phyloP scores from a whole-genome alignment of 2,113 vertebrate species.

The Gymnorhina tibicen region DNA sequence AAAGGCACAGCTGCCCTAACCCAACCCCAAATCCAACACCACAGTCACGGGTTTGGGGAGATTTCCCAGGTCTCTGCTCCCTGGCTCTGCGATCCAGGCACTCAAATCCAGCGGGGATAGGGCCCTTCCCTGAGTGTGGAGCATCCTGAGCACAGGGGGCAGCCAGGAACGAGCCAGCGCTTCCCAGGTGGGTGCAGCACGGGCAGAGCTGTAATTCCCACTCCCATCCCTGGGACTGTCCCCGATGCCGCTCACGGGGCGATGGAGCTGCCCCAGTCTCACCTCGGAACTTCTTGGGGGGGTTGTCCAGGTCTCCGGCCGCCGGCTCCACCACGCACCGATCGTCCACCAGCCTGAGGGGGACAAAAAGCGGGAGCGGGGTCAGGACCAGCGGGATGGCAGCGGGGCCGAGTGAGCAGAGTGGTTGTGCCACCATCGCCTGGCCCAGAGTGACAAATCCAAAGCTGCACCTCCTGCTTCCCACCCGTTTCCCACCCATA shows the following conservation, averaged over 20 bases:
- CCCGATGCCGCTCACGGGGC: accelerated
- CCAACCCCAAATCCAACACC: background rate
- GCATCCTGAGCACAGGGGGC: accelerated
- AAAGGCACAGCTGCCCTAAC: background rate
- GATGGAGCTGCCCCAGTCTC: background rate
- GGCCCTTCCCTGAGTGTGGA: background rate
- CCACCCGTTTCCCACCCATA: background rate
- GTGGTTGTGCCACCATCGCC: background rate
- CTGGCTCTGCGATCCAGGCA: background rate
- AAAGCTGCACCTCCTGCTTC: background rate
- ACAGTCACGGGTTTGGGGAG: accelerated
- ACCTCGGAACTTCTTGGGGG: conserved; percentile 98
- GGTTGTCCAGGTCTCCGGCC: conserved; percentile 91
- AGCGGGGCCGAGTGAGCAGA: background rate
- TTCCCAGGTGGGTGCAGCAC: background rate
- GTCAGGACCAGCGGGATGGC: background rate
- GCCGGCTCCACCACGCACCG: conserved; percentile 93
- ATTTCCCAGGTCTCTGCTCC: background rate
- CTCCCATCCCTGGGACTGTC: background rate
- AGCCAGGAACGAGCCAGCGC: background rate
- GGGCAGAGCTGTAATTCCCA: background rate
- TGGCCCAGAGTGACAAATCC: background rate
- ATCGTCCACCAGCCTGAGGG: conserved; percentile 88
- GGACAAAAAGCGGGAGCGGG: background rate
- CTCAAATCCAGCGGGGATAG: accelerated